Evolutionary conservation across 2,797 vertebrate species (phyloP).

Genomic region (Neoniphon sammara): DNA sequence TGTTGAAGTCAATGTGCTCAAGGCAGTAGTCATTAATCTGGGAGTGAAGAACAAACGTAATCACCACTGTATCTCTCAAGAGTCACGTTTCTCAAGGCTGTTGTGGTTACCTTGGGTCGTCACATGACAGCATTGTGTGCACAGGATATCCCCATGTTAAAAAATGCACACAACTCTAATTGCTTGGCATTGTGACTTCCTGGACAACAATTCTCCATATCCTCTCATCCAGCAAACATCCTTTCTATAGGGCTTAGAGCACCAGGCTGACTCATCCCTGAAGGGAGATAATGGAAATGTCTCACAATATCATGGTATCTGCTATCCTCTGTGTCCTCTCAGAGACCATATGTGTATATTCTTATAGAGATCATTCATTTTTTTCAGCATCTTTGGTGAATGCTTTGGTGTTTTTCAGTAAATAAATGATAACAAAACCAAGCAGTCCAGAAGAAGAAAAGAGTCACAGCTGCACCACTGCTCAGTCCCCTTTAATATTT

Average conservation of each 20-base stretch:
- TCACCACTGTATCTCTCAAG: conserved; percentile 12
- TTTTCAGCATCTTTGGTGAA: too few relatives aligned
- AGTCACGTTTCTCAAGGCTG: conserved; percentile 24
- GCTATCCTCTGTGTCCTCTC: conserved; percentile 17
- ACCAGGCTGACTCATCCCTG: conserved; percentile 48
- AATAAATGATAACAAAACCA: too few relatives aligned
- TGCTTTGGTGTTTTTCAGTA: too few relatives aligned
- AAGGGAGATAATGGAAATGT: conserved; percentile 41
- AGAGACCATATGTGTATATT: not conserved
- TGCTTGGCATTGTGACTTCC: conserved; percentile 70
- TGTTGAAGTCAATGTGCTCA: too few relatives aligned
- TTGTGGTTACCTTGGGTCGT: conserved; percentile 32
- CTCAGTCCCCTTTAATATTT: too few relatives aligned
- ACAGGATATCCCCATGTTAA: conserved; percentile 78
- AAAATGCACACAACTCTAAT: conserved; percentile 64
- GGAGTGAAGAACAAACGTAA: not conserved
- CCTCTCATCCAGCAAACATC: conserved; percentile 71
- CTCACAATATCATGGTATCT: conserved; percentile 24
- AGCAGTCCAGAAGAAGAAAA: too few relatives aligned
- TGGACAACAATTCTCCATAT: conserved; percentile 67
- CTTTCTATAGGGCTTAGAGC: conserved; percentile 43
- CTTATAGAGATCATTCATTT: not conserved
- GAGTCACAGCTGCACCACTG: too few relatives aligned
- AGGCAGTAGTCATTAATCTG: not conserved
- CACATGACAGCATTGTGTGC: conserved; percentile 61